Evolutionary conservation across 2,797 vertebrate species (phyloP).

Genomic region (Holocentrus rufus): DNA sequence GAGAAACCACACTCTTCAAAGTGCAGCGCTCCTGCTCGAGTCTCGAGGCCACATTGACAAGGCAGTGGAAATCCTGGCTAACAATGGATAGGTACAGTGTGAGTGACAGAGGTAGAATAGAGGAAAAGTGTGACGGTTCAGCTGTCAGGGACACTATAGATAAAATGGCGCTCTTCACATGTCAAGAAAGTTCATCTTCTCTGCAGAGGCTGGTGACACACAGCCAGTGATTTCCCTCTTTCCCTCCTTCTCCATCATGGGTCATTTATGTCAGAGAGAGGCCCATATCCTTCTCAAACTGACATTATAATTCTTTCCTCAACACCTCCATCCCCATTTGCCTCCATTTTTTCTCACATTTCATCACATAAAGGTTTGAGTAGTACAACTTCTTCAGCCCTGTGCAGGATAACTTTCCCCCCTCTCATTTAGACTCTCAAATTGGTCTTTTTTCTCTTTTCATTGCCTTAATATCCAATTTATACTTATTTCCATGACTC

Average conservation of each 20-base stretch:
- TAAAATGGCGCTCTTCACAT: slow-evolving; percentile 32
- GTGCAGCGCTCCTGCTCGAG: background rate
- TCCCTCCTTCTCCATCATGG: slow-evolving; percentile 17
- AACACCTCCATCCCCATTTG: background rate
- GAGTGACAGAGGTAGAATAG: slow-evolving; percentile 21
- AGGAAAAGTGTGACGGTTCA: background rate
- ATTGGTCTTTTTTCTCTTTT: too few species aligned
- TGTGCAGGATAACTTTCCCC: background rate
- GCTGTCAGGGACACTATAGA: slow-evolving; percentile 17
- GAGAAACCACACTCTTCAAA: background rate
- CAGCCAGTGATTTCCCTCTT: background rate
- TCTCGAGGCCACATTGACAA: background rate
- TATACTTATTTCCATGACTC: too few species aligned
- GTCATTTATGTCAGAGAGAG: slow-evolving; percentile 18
- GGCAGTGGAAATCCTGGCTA: background rate
- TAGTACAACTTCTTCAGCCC: background rate
- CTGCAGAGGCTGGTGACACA: slow-evolving; percentile 24
- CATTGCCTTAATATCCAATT: too few species aligned
- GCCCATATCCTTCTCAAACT: slow-evolving; percentile 10
- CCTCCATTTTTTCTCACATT: background rate
- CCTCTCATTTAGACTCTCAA: background rate
- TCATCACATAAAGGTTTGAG: background rate
- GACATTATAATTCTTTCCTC: background rate
- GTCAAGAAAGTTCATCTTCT: slow-evolving; percentile 22
- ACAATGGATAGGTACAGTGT: background rate